Percentiles rank a stretch among this genome's conserved stretches.
These are phyloP conservation scores for Drosophila tripunctata DNA, from an alignment of 2,888 invertebrate species.

Conservation along the genomic window DNA sequence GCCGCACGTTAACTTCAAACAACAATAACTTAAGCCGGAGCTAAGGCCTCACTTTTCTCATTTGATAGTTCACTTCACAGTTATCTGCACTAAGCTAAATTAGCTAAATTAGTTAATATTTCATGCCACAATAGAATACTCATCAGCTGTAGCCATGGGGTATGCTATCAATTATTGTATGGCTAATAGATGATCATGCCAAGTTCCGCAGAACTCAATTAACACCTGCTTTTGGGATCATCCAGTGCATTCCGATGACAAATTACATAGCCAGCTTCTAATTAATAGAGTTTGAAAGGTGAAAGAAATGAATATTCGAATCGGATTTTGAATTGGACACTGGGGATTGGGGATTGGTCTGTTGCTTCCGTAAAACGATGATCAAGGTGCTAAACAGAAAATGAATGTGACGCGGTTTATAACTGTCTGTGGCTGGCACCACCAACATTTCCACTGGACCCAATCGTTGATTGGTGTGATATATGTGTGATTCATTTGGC, in stretches of 20 bases:
- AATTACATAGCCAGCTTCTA: slow-evolving; percentile 28
- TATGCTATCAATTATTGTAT: neutral
- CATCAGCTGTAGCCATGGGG: too few species aligned
- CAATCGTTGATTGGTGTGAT: neutral
- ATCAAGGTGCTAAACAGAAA: slow-evolving; percentile 44
- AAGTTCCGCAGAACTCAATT: slow-evolving; percentile 36
- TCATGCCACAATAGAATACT: too few species aligned
- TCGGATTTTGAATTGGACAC: neutral
- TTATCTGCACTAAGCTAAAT: too few species aligned
- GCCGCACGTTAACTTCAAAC: too few species aligned
- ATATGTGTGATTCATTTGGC: slow-evolving; percentile 15
- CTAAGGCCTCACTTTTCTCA: too few species aligned
- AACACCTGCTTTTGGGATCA: slow-evolving; percentile 33
- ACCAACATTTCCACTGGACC: slow-evolving; percentile 20
- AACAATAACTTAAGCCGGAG: too few species aligned
- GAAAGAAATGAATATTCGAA: slow-evolving; percentile 19
- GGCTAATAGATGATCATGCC: slow-evolving; percentile 14
- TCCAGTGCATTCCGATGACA: slow-evolving; percentile 30
- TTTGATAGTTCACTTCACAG: too few species aligned
- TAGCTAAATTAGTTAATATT: too few species aligned
- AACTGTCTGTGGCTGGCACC: slow-evolving; percentile 45
- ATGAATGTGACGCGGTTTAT: slow-evolving; percentile 5
- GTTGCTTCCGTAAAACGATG: slow-evolving; percentile 37
- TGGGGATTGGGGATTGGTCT: neutral
- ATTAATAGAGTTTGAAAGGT: slow-evolving; percentile 38